A percentile compares a stretch with the other conserved stretches of the same genome.
These are phyloP conservation scores for Melanargia galathea DNA, from an alignment of 2,888 invertebrate species.

Conservation along the genomic window DNA sequence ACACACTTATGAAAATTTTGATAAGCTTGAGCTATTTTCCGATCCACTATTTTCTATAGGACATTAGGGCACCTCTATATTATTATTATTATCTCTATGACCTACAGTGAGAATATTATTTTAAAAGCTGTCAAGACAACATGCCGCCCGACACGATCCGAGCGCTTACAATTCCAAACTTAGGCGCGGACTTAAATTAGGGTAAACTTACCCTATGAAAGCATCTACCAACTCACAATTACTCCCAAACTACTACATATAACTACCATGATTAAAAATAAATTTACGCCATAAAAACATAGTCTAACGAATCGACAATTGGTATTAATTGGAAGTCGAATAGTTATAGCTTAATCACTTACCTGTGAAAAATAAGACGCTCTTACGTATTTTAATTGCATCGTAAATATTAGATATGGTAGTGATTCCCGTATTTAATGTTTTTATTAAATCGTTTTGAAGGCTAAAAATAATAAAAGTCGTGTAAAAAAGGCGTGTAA, in stretches of 20 bases:
- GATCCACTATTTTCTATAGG: too few relatives aligned
- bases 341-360: slow-evolving; percentile 47
- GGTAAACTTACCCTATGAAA: slow-evolving; percentile 61
- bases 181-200: slow-evolving; percentile 67
- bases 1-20: too few relatives aligned
- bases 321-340: slow-evolving; percentile 40
- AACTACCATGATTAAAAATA: slow-evolving; percentile 42
- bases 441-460: slow-evolving; percentile 16
- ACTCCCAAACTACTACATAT: slow-evolving; percentile 57
- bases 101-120: slow-evolving; percentile 53
- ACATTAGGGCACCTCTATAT: too few relatives aligned
- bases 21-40: too few relatives aligned
- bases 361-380: slow-evolving; percentile 45
- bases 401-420: slow-evolving; percentile 41
- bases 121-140: slow-evolving; percentile 77
- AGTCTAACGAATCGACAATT: slow-evolving; percentile 46
- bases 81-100: not conserved
- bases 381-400: slow-evolving; percentile 39
- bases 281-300: slow-evolving; percentile 32
- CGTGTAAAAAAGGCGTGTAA: slow-evolving; percentile 27
- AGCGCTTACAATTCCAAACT: slow-evolving; percentile 62
- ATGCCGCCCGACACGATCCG: slow-evolving; percentile 61
- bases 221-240: slow-evolving; percentile 48
- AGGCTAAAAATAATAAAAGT: slow-evolving; percentile 7
- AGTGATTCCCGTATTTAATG: slow-evolving; percentile 8